Evolutionary conservation across 2,888 invertebrate species (phyloP).

Genomic region (Watsonalla cultraria): DNA sequence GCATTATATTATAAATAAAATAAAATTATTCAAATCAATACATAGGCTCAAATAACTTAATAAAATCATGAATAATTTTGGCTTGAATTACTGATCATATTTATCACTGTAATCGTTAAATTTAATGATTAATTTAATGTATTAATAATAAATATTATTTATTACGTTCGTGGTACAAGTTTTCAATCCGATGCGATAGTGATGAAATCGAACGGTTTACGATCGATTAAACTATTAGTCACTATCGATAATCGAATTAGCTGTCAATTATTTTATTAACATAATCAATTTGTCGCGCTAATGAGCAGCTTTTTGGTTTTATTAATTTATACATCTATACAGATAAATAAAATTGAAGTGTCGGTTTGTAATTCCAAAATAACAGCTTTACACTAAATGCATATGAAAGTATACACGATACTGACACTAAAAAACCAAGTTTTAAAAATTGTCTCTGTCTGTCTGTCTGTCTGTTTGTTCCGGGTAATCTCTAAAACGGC

Average conservation of each 20-base stretch:
- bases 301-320: not conserved
- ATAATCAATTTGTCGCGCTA: not conserved
- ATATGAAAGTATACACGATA: too few species aligned
- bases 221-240: not conserved
- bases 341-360: too few species aligned
- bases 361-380: too few species aligned
- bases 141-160: not conserved
- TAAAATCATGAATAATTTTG: not conserved
- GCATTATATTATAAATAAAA: too few species aligned
- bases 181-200: not conserved
- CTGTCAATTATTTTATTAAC: not conserved
- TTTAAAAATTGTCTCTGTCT: too few species aligned
- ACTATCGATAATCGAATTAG: not conserved
- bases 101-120: conserved; percentile 2
- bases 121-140: not conserved
- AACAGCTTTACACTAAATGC: too few species aligned
- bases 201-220: not conserved
- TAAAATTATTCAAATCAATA: not conserved
- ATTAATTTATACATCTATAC: too few species aligned
- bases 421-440: too few species aligned
- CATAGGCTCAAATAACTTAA: not conserved
- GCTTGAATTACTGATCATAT: not conserved
- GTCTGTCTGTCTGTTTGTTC: too few species aligned
- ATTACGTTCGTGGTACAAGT: not conserved
- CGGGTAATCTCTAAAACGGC: too few species aligned